Conservation (phyloP, 2,888 invertebrate genomes). For the Spodoptera exigua region DNA sequence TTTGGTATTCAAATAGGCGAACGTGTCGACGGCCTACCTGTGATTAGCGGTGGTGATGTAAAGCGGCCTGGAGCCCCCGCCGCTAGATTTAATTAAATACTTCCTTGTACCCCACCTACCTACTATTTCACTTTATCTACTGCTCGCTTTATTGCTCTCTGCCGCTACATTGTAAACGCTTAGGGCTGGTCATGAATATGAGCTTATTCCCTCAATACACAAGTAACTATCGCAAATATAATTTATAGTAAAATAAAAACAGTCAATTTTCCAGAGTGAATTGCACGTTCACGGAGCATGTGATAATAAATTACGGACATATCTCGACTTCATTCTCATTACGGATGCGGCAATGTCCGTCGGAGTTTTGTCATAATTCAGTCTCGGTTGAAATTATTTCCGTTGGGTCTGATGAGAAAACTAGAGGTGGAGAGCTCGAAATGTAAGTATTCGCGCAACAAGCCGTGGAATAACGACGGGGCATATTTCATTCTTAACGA, state of each 20-base stretch:
- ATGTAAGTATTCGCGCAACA: slow-evolving; percentile 88
- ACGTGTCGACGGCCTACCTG: slow-evolving; percentile 84
- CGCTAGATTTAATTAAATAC: slow-evolving; percentile 88
- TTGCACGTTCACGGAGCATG: slow-evolving; percentile 74
- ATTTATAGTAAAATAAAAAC: slow-evolving; percentile 67
- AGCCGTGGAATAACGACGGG: slow-evolving; percentile 87
- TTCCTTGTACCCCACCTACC: slow-evolving; percentile 80
- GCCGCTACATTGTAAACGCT: slow-evolving; percentile 60
- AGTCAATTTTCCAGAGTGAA: slow-evolving; percentile 71
- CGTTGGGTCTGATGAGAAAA: slow-evolving; percentile 88
- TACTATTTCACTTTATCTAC: slow-evolving; percentile 81
- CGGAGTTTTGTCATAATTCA: slow-evolving; percentile 89
- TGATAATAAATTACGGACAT: slow-evolving; percentile 86
- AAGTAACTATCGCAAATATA: slow-evolving; percentile 43
- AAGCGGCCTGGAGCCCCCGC: slow-evolving; percentile 75
- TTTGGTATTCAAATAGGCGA: slow-evolving; percentile 79
- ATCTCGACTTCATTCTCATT: slow-evolving; percentile 88
- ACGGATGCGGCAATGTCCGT: slow-evolving; percentile 89
- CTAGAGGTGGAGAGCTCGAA: slow-evolving; percentile 87
- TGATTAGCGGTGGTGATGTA: slow-evolving; percentile 85
- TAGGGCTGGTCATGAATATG: slow-evolving; percentile 61
- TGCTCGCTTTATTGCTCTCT: slow-evolving; percentile 75
- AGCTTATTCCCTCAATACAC: slow-evolving; percentile 50
- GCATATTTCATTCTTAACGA: slow-evolving; percentile 89
- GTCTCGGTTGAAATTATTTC: slow-evolving; percentile 89